Evolutionary conservation across 2,113 vertebrate genomes (phyloP).

Genomic region (Petaurus breviceps): DNA sequence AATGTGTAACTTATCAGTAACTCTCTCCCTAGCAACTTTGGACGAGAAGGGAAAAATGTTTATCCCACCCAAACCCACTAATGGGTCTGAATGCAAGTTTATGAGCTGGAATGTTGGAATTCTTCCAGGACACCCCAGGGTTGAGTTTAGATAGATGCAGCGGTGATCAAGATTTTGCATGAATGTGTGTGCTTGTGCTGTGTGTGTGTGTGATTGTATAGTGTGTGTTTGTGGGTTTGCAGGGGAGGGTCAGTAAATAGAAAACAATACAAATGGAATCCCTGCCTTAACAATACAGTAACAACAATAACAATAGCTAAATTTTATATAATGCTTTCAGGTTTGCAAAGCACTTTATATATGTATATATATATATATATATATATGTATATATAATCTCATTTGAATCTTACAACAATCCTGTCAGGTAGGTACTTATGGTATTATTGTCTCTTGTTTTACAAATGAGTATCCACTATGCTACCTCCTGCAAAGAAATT

Average conservation of each 20-base stretch:
- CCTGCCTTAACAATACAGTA: not conserved
- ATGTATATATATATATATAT: too few species aligned
- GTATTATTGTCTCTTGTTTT: not conserved
- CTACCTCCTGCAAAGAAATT: constrained; percentile 70
- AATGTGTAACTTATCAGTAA: not conserved
- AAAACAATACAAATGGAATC: not conserved
- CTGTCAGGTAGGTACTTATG: not conserved
- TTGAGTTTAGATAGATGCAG: constrained; percentile 72
- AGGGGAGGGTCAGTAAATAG: not conserved
- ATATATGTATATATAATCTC: too few species aligned
- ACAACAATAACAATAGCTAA: not conserved
- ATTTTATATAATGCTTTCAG: not conserved
- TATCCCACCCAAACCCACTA: constrained; percentile 71
- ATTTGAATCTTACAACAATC: not conserved
- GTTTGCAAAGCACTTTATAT: not conserved
- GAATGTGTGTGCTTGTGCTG: not conserved
- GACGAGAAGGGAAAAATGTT: constrained; percentile 68
- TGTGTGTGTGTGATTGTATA: not conserved
- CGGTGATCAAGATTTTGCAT: constrained; percentile 48
- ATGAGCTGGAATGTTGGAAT: constrained; percentile 68
- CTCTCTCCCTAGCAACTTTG: constrained; percentile 19
- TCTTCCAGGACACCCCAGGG: constrained; percentile 67
- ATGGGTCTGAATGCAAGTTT: constrained; percentile 71
- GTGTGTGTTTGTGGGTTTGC: not conserved
- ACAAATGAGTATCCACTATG: not conserved